These are phyloP conservation scores for Osmoderma eremita DNA, from an alignment of 2,888 invertebrate genomes.

Conservation along the genomic window DNA sequence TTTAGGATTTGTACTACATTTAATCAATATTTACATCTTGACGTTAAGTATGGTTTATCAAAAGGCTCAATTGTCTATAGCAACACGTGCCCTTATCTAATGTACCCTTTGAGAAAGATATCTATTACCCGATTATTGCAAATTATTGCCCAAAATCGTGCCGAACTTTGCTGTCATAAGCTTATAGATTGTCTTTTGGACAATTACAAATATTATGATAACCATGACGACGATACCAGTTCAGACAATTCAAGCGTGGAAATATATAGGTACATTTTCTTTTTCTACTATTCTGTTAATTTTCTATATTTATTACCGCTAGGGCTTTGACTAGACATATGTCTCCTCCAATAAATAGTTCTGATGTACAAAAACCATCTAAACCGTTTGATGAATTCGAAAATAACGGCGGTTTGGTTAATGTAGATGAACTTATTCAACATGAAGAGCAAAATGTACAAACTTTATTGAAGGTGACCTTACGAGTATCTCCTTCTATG, in stretches of 20 bases:
- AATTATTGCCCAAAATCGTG: constrained; percentile 75
- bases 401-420: constrained; percentile 62
- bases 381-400: constrained; percentile 60
- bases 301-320: constrained; percentile 31
- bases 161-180: constrained; percentile 76
- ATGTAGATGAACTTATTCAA: constrained; percentile 72
- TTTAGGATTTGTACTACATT: constrained; percentile 72
- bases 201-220: constrained; percentile 71
- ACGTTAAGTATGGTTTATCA: constrained; percentile 68
- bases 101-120: constrained; percentile 76
- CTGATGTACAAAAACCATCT: constrained; percentile 60
- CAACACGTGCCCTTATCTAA: constrained; percentile 78
- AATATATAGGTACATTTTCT: constrained; percentile 71
- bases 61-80: constrained; percentile 73
- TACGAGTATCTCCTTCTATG: constrained; percentile 69
- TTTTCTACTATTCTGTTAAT: constrained; percentile 28
- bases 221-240: constrained; percentile 65
- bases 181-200: constrained; percentile 76
- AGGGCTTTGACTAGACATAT: constrained; percentile 78
- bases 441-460: constrained; percentile 76
- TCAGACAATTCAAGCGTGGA: constrained; percentile 77
- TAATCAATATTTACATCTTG: constrained; percentile 70
- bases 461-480: constrained; percentile 69
- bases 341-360: constrained; percentile 69
- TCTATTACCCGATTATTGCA: constrained; percentile 80